A percentile compares a stretch with the other conserved stretches of the same genome.
These are phyloP conservation scores for Catagonus wagneri DNA, from an alignment of 2,113 vertebrate species.

Conservation along the genomic window DNA sequence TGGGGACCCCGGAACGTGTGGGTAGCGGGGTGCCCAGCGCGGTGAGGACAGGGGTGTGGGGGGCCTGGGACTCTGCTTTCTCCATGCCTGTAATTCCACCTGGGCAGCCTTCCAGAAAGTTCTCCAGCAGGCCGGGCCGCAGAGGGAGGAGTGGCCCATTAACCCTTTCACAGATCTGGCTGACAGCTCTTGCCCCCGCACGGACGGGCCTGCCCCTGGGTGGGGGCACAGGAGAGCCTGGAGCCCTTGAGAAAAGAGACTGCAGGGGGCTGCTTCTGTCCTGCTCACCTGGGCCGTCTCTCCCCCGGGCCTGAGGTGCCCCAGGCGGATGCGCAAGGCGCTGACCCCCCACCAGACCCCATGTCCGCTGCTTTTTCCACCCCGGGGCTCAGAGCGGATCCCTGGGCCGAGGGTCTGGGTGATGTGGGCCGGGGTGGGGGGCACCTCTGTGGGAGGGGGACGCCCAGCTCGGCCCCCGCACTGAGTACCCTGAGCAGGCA, in stretches of 20 bases:
- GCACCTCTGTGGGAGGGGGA: neutral
- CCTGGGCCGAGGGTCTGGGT: neutral
- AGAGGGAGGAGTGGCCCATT: neutral
- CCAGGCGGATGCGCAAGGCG: neutral
- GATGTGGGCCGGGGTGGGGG: neutral
- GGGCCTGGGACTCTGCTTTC: neutral
- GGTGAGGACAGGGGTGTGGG: neutral
- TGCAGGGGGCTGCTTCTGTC: no score
- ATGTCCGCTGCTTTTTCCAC: no score
- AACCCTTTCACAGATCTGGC: neutral
- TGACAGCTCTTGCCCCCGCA: fast-evolving
- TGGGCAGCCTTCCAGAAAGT: neutral
- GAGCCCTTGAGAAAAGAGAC: neutral
- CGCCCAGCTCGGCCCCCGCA: neutral
- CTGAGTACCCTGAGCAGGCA: neutral
- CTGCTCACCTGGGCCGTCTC: neutral
- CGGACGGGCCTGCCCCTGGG: neutral
- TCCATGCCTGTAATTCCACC: neutral
- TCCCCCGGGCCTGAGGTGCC: neutral
- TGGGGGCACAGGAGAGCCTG: neutral
- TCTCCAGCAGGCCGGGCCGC: neutral
- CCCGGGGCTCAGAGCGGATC: neutral
- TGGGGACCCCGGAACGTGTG: neutral
- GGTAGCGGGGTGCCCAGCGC: neutral
- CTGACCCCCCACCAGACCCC: neutral